Conservation (phyloP, 2,113 vertebrate genomes). For the Entelurus aequoreus region DNA sequence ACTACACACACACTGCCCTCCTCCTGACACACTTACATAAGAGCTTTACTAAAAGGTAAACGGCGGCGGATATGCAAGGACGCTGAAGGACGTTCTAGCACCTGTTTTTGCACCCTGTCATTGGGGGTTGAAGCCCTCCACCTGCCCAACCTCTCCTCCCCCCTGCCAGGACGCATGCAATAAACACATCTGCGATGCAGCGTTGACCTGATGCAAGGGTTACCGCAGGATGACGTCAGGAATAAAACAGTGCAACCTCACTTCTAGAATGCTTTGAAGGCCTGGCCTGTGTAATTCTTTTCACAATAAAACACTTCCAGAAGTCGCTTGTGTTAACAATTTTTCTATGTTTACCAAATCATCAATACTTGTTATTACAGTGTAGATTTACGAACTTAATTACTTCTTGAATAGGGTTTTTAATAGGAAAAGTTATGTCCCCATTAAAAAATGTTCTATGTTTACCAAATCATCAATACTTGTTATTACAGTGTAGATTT, state of each 20-base stretch:
- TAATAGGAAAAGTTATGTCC: no score
- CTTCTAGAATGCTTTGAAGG: not conserved
- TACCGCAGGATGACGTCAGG: constrained; percentile 23
- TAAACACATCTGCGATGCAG: constrained; percentile 52
- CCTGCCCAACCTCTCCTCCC: constrained; percentile 35
- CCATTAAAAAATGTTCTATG: no score
- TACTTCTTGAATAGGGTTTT: no score
- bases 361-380: no score
- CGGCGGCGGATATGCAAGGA: constrained; percentile 36
- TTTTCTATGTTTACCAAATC: no score
- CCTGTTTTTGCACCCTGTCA: constrained; percentile 42
- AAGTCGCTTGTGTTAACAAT: no score
- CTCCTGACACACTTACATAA: constrained; percentile 4
- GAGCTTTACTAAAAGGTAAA: constrained; percentile 5
- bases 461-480: no score
- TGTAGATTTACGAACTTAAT: no score
- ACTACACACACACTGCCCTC: not conserved
- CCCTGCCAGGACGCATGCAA: constrained; percentile 53
- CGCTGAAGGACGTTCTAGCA: constrained; percentile 54
- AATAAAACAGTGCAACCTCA: not conserved
- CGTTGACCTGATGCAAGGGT: constrained; percentile 47
- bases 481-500: no score
- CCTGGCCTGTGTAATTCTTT: not conserved
- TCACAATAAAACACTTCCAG: no score
- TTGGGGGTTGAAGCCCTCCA: constrained; percentile 16